Percentiles rank a stretch among this genome's conserved stretches.
Conservation (phyloP, 2,113 vertebrate genomes). For the Rafetus swinhoei region DNA sequence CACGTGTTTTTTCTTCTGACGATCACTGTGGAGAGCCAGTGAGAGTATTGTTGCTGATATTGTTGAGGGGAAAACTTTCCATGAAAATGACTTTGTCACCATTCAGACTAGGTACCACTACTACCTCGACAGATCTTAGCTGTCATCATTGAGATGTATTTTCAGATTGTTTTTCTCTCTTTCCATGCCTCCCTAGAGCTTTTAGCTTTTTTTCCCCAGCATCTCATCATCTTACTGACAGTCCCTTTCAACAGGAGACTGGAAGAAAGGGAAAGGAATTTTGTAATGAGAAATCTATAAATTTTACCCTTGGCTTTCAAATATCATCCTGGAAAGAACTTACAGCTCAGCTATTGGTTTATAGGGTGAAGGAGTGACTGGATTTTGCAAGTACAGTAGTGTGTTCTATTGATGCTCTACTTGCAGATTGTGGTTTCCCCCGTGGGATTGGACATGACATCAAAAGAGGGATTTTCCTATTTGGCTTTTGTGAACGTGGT, state of each 20-base stretch:
- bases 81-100: neutral
- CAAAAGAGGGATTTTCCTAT: neutral
- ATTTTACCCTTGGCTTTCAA: neutral
- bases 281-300: neutral
- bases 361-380: neutral
- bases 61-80: neutral
- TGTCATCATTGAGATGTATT: neutral
- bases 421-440: neutral
- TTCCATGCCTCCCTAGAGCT: neutral
- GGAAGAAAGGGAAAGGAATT: neutral
- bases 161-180: neutral
- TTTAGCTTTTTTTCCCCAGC: neutral
- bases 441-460: neutral
- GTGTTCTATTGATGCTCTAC: neutral
- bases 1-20: neutral
- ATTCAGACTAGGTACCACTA: neutral
- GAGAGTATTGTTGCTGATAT: accelerated
- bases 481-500: neutral
- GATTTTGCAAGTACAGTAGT: neutral
- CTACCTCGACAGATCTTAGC: neutral
- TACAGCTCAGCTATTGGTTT: neutral
- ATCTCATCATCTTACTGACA: neutral
- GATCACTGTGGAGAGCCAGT: neutral
- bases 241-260: neutral
- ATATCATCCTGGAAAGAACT: neutral